These are phyloP conservation scores for Crax fasciolata DNA, from an alignment of 2,797 vertebrate species.

Conservation along the genomic window DNA sequence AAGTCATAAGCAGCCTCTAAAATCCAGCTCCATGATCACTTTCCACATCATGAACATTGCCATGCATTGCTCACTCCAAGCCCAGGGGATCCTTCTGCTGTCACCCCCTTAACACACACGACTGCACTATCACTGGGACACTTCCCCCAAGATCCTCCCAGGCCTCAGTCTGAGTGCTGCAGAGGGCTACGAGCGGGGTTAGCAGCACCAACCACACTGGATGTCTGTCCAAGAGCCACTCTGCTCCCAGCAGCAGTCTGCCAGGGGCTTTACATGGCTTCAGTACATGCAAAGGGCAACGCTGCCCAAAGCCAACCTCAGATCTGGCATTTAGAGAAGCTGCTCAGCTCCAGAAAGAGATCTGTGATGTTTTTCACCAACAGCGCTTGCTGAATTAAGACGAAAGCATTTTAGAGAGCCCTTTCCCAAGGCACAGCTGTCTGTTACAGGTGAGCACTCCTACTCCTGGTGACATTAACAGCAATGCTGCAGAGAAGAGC, in stretches of 20 bases:
- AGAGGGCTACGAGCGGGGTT: accelerated
- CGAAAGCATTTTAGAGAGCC: not conserved
- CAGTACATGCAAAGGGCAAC: not conserved
- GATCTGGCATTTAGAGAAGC: not conserved
- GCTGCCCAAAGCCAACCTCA: not conserved
- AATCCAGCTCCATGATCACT: not conserved
- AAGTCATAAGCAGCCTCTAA: not conserved
- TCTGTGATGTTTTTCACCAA: not conserved
- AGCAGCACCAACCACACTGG: not conserved
- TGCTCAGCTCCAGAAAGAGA: not conserved
- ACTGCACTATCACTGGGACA: not conserved
- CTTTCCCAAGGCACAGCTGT: not conserved
- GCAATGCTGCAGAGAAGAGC: not conserved
- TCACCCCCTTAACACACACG: not conserved
- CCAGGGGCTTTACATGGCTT: not conserved
- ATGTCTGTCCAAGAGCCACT: not conserved
- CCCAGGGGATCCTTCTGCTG: not conserved
- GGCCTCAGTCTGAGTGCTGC: not conserved
- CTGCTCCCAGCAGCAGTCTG: not conserved
- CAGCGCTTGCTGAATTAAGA: not conserved
- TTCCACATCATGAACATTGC: not conserved
- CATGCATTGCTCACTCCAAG: accelerated
- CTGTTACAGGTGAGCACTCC: not conserved
- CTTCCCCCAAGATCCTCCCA: not conserved
- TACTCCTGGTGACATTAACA: not conserved